Conservation (phyloP, 2,888 invertebrate species). For the Eupithecia pulchellata region DNA sequence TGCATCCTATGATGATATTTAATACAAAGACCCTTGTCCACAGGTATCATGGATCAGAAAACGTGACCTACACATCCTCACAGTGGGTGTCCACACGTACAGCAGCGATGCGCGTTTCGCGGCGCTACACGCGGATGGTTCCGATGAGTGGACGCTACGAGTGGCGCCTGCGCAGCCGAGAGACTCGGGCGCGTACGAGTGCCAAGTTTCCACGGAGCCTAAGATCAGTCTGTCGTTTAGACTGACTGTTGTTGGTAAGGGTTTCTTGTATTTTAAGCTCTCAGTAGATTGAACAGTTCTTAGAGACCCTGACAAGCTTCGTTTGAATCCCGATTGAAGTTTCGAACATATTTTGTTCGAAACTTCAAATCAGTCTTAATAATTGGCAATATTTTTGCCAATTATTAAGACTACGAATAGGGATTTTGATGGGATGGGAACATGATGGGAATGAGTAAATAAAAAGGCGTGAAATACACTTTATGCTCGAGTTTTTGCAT, state of each 20-base stretch:
- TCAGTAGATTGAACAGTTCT: neutral
- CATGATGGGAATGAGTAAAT: neutral
- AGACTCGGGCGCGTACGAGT: conserved; percentile 95
- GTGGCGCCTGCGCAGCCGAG: conserved; percentile 87
- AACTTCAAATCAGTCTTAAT: too few species aligned
- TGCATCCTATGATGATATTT: too few species aligned
- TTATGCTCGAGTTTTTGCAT: neutral
- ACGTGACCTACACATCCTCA: conserved; percentile 90
- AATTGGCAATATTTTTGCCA: too few species aligned
- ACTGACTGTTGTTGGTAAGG: conserved; percentile 91
- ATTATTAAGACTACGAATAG: neutral
- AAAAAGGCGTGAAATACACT: neutral
- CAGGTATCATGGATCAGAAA: conserved; percentile 95
- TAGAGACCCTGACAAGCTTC: neutral
- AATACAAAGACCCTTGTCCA: neutral
- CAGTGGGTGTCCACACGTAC: conserved; percentile 87
- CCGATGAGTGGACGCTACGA: conserved; percentile 87
- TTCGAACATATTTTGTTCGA: neutral
- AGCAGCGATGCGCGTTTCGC: conserved; percentile 88
- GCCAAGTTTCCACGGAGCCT: conserved; percentile 96
- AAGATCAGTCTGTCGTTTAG: conserved; percentile 92
- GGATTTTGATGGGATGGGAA: neutral
- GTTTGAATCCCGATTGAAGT: neutral
- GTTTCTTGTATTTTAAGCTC: neutral
- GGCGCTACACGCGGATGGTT: conserved; percentile 86